Evolutionary conservation across 2,888 invertebrate genomes (phyloP).

Genomic region (Eucera pruinosa): DNA sequence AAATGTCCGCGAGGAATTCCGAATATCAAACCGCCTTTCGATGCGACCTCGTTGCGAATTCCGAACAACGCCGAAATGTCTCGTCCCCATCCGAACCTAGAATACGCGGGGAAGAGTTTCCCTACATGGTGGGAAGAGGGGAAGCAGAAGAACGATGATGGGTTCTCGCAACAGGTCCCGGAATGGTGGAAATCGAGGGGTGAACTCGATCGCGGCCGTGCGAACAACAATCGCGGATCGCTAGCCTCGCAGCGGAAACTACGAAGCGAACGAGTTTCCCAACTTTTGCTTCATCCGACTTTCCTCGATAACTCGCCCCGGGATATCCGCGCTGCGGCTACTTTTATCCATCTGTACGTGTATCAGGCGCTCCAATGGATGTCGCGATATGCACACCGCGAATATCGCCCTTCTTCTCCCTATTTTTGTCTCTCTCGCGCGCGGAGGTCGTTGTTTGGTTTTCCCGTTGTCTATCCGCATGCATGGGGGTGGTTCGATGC

Average conservation of each 20-base stretch:
- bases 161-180: constrained; percentile 50
- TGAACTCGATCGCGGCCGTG: constrained; percentile 16
- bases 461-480: neutral
- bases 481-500: neutral
- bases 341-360: constrained; percentile 4
- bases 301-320: constrained; percentile 27
- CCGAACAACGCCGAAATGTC: no score
- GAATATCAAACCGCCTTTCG: neutral
- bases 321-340: constrained; percentile 4
- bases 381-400: constrained; percentile 15
- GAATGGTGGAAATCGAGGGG: constrained; percentile 26
- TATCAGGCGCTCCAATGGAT: neutral
- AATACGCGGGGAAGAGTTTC: no score
- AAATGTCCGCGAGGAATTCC: constrained; percentile 15
- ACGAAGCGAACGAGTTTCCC: constrained; percentile 31
- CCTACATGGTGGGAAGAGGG: neutral
- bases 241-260: constrained; percentile 35
- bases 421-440: neutral
- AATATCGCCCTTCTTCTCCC: neutral
- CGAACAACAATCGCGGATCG: constrained; percentile 18
- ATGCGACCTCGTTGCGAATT: no score
- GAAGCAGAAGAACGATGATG: neutral
- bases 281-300: constrained; percentile 48
- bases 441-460: no score
- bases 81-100: no score